Evolutionary conservation across 2,113 vertebrate species (phyloP).

Genomic region (Carlito syrichta): DNA sequence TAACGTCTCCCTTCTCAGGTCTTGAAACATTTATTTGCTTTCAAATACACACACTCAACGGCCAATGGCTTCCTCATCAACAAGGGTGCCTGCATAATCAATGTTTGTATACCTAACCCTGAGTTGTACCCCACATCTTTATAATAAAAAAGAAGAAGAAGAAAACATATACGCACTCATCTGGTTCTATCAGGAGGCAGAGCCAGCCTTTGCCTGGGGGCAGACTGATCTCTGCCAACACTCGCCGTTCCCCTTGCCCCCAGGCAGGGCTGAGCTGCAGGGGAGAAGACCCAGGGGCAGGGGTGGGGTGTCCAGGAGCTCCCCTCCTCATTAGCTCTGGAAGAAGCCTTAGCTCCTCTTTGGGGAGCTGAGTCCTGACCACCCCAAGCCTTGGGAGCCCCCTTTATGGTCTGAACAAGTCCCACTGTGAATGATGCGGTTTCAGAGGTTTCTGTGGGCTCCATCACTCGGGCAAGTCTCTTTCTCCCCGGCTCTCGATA

Average conservation of each 20-base stretch:
- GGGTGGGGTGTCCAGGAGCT: background rate
- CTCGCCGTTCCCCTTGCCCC: background rate
- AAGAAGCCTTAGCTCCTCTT: background rate
- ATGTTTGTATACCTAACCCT: no score
- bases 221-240: background rate
- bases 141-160: no score
- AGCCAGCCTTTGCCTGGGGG: background rate
- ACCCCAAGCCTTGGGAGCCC: background rate
- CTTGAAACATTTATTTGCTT: conserved; percentile 56
- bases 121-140: no score
- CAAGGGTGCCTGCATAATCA: no score
- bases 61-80: no score
- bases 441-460: background rate
- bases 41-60: conserved; percentile 33
- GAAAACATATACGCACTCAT: no score
- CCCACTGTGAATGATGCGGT: background rate
- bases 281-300: no score
- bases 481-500: background rate
- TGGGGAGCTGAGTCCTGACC: background rate
- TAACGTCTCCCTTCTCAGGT: background rate
- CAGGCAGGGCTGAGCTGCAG: background rate
- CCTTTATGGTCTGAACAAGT: background rate
- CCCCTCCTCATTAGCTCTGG: background rate
- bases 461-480: background rate
- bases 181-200: conserved; percentile 22